Evolutionary conservation across 2,888 invertebrate genomes (phyloP).

Genomic region (Teleiodes luculella): DNA sequence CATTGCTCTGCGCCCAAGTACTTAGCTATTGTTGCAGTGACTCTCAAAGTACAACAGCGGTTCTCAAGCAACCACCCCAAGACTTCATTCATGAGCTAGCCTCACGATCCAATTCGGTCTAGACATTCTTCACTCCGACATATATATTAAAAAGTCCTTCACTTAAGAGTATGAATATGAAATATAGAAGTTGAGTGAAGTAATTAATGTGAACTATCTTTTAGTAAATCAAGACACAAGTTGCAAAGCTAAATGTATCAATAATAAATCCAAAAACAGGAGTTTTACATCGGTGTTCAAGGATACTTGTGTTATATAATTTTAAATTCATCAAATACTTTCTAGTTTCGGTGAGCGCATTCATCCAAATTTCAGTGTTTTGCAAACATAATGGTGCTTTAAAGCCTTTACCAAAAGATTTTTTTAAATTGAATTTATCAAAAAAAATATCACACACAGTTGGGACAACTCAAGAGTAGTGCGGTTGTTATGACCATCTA

Average conservation of each 20-base stretch:
- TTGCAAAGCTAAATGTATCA: constrained; percentile 6
- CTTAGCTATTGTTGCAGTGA: no score
- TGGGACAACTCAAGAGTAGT: no score
- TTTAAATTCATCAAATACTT: constrained; percentile 7
- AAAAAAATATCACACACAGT: no score
- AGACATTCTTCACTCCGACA: no score
- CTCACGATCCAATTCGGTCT: no score
- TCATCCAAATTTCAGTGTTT: constrained; percentile 7
- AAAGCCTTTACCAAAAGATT: constrained; percentile 19
- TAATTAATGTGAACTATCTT: not conserved
- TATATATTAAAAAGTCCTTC: constrained; percentile 5
- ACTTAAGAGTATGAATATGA: no score
- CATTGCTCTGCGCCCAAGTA: no score
- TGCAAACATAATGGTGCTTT: constrained; percentile 19
- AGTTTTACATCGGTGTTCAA: constrained; percentile 6
- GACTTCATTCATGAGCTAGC: no score
- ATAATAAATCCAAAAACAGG: constrained; percentile 10
- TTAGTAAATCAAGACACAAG: constrained; percentile 5
- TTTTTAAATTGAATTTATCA: constrained; percentile 19
- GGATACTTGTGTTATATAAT: not conserved
- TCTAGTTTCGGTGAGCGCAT: not conserved
- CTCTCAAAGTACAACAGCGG: no score
- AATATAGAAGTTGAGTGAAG: no score
- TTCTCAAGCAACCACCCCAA: no score
- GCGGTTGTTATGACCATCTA: no score